Evolutionary conservation across 2,113 vertebrate species (phyloP).

Genomic region (Erythrolamprus reginae): DNA sequence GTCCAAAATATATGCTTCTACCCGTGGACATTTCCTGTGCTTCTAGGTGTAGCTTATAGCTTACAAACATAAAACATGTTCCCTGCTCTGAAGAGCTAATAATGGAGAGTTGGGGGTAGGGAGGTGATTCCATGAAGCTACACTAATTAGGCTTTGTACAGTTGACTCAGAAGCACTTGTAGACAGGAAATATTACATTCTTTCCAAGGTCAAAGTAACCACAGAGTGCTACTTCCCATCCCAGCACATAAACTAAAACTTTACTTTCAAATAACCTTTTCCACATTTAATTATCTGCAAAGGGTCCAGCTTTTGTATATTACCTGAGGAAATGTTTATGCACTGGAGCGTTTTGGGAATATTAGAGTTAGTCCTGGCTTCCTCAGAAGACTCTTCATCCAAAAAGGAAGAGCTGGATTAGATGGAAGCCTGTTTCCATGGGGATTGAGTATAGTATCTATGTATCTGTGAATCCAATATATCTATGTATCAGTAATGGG

Average conservation of each 20-base stretch:
- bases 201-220: conserved; percentile 3
- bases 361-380: not conserved
- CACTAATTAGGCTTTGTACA: not conserved
- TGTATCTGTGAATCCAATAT: too few species aligned
- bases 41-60: not conserved
- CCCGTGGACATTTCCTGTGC: not conserved
- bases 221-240: not conserved
- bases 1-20: conserved; percentile 36
- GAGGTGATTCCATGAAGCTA: conserved; percentile 5
- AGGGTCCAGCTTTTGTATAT: not conserved
- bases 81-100: conserved; percentile 10
- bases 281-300: not conserved
- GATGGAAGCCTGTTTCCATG: not conserved
- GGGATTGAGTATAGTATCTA: not conserved
- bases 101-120: not conserved
- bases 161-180: not conserved
- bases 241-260: not conserved
- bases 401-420: not conserved
- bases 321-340: not conserved
- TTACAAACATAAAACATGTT: not conserved
- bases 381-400: not conserved
- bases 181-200: conserved; percentile 5
- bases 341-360: not conserved
- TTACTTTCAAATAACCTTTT: not conserved
- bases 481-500: too few species aligned